Evolutionary conservation across 2,797 vertebrate genomes (phyloP), one percentile per base, ranked within the genome.

Genomic region (Acrossocheilus fasciatus): DNA sequence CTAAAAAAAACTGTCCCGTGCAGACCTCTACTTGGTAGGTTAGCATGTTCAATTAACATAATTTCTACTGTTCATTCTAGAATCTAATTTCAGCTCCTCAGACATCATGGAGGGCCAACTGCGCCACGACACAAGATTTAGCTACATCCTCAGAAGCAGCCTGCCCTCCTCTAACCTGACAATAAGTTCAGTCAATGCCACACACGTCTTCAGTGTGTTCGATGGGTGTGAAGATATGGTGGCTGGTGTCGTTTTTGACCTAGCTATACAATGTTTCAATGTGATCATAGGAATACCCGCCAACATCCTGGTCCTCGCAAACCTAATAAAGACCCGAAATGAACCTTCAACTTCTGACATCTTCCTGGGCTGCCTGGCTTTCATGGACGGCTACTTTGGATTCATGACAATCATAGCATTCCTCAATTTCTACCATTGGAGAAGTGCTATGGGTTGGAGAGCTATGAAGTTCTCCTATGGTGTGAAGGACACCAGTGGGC

Each of bases 401-500:
- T 26, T 69, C 79, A 95, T 94, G 92, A 92, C 94, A 26, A 92
- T 94, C 0, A 1, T 96, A 52, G 91, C 1, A 66, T 92, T 94
- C 26, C 68, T 94, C 3, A 96, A 96, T 85, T 4, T 95, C 11
- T 96, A 93, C 86, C n/a, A 90, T 74, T 95, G 92, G 95, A 7
- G 90, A 1, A 95, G 93, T 88, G 93, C 92, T 54, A 20, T 45
- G 1, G 92, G 91, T 45, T 96, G 45, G 92, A 90, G 47, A 0
- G 86, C 95, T 0, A 0, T 93, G 6, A 94, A 94, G 84, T 96
- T 96, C 88, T 90, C 94, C 43, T 96, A 52, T 0, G 95, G 95
- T 0, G 94, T 96, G 41, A 96, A 96, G 88, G 95, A 96, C 90
- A 95, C 95, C n/a, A 95, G 92, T 1, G 94, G 94, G 0, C 96